phyloP scores from a whole-genome alignment of 2,113 vertebrate genomes.

The Rhinopomastus cyanomelas region DNA sequence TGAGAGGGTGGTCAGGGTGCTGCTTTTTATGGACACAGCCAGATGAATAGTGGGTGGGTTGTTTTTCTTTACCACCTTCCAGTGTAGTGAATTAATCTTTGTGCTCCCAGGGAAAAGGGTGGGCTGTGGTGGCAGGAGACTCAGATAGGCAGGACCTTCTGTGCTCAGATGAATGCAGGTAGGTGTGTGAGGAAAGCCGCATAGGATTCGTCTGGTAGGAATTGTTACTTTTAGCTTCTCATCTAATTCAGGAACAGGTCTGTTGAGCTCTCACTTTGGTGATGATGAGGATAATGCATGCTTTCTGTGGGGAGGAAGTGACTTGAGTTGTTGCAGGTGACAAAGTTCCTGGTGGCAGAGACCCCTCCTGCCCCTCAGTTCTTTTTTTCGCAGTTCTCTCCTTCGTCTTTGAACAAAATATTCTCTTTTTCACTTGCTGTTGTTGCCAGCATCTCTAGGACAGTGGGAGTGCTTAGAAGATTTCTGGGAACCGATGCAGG shows the following conservation, averaged over 20 bases:
- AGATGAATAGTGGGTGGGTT: slow-evolving; percentile 18
- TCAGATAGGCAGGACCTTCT: slow-evolving; percentile 7
- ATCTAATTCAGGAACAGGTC: background rate
- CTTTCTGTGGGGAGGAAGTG: background rate
- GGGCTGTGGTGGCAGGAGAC: background rate
- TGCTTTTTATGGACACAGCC: slow-evolving; percentile 5
- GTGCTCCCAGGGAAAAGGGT: slow-evolving; percentile 16
- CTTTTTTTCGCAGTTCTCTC: slow-evolving; percentile 22
- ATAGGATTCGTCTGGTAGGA: background rate
- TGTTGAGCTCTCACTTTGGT: background rate
- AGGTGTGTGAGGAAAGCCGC: background rate
- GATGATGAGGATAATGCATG: background rate
- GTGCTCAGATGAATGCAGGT: slow-evolving; percentile 8
- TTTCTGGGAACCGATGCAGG: background rate
- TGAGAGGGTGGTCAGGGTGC: background rate
- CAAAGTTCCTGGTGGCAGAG: background rate
- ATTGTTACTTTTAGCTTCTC: slow-evolving; percentile 25
- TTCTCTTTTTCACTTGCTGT: background rate
- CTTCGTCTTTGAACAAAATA: slow-evolving; percentile 12
- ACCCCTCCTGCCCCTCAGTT: background rate
- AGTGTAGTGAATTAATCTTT: slow-evolving; percentile 35
- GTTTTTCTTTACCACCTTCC: background rate
- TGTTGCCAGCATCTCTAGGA: background rate
- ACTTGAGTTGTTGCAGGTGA: background rate
- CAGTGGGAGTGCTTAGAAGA: background rate